Base-by-base conservation (phyloP, 1,140 invertebrate species). In the Aethina tumida region DNA sequence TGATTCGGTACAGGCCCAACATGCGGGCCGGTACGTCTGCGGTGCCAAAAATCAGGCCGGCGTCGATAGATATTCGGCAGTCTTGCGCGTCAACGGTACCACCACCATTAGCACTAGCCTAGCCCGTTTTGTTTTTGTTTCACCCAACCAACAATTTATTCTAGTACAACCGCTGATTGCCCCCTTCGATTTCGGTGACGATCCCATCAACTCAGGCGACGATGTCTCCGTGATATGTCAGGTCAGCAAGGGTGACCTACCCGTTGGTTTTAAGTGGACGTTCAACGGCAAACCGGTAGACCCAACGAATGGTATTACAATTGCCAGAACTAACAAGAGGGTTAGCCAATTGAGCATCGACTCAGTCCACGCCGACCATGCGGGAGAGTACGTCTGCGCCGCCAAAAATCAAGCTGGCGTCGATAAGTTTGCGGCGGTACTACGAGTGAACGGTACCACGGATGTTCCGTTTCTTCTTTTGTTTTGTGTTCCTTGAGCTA, bases 21-120 rank as follows among this genome's bases (percentile, higher is more conserved):
- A 79, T 53, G 71, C 67, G 38, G 77, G 78, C 47, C 73, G 77
- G 53, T 81, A 78, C 49, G 76, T 72, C 15, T 81, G 76, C 53
- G 68, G 72, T 31, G 81, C 77, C 21, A 65, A 59, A 48, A 83
- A 83, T 60, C 65, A 58, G 50, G 80, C 79, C n/a, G 79, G 79
- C 24, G 62, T 62, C 53, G 58, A 67, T 37, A 67, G 67, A 56
- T 68, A 71, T 47, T 71, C 74, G 4, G 66, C 75, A 14, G 52
- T 62, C 41, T 63, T 81, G 32, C 65, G 70, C 49, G 72, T 81
- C 37, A 77, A 79, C 60, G 77, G 77, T 79, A 55, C 29, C 40
- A 39, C 21, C 22, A 20, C 27, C 27, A 27, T 40, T 35, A 16
- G 30, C 29, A 38, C 24, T 22, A 30, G 5, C 37, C 21, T 27